Percentiles rank a stretch among this genome's conserved stretches.
Evolutionary conservation across 2,888 invertebrate species (phyloP).

Genomic region (Drosophila pseudotakahashii): DNA sequence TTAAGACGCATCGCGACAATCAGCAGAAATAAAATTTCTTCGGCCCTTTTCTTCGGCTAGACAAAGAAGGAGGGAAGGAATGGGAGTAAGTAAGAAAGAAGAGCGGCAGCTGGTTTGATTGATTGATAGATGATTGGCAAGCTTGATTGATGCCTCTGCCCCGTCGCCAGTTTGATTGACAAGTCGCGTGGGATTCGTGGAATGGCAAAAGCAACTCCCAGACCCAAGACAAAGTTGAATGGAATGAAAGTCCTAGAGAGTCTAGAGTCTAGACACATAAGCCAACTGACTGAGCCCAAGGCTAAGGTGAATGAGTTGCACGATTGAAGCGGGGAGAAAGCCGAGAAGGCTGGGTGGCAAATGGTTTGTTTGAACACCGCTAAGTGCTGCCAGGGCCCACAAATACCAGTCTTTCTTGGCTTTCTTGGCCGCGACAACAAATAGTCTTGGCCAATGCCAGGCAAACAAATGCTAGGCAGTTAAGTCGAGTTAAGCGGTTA

Average conservation of each 20-base stretch:
- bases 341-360: not conserved
- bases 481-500: slow-evolving; percentile 7
- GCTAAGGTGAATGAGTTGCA: slow-evolving; percentile 30
- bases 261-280: slow-evolving; percentile 37
- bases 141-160: slow-evolving; percentile 54
- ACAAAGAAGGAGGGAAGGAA: not conserved
- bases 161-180: slow-evolving; percentile 48
- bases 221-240: not conserved
- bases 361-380: slow-evolving; percentile 45
- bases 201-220: not conserved
- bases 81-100: rapidly evolving
- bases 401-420: slow-evolving; percentile 44
- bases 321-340: slow-evolving; percentile 4
- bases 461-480: not conserved
- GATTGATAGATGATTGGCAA: slow-evolving; percentile 64
- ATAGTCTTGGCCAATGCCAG: slow-evolving; percentile 46
- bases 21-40: not conserved
- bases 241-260: slow-evolving; percentile 16
- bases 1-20: slow-evolving; percentile 20
- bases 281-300: slow-evolving; percentile 23
- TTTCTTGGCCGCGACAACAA: slow-evolving; percentile 35
- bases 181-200: slow-evolving; percentile 20
- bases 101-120: slow-evolving; percentile 44
- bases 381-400: slow-evolving; percentile 35
- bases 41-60: slow-evolving; percentile 6